Evolutionary conservation across 2,888 invertebrate genomes (phyloP), one percentile per base, ranked within the genome.

Genomic region (Heliconius hortense): DNA sequence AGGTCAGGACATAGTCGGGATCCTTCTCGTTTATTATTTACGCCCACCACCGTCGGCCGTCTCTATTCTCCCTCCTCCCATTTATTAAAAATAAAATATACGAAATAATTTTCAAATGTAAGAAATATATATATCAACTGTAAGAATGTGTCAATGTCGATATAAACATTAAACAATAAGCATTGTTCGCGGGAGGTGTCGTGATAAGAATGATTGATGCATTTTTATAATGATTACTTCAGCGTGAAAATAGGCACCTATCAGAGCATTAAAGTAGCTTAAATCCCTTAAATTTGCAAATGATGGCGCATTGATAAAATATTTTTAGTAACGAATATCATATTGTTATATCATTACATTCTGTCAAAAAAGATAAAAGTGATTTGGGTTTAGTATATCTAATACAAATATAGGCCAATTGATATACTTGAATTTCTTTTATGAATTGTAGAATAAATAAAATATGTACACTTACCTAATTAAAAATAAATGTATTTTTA

Each of bases 161-260:
- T 39, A 28, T 18, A 28, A 62, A 75, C 75, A 75, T 73, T 77
- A 53, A 64, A 75, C 75, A 77, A 77, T 77, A 53, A 59, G 64
- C 60, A 73, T 78, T 78, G 74, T 78, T 73, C 72, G 59, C 18
- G 56, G 28, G 59, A 69, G 72, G 60, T 76, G 31, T 66, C 73
- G 24, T 67, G 77, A 73, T 76, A 73, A 72, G n/a, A 67, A n/a
- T 76, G 66, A 77, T 78, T 63, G 63, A 74, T 70, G 21, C 26
- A 59, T 28, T 70, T 68, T 63, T 67, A 70, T 66, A n/a, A 4
- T n/a, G 28, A 75, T 72, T 71, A 62, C 60, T 69, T 67, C 21
- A 35, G 18, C 67, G 60, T 60, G 15, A 39, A 66, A 66, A 3
- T 39, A 24, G n/a, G 56, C n/a, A 10, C n/a, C 24, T 24, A 43